phyloP scores from a whole-genome alignment of 2,888 invertebrate genomes.

The Pterostichus niger region DNA sequence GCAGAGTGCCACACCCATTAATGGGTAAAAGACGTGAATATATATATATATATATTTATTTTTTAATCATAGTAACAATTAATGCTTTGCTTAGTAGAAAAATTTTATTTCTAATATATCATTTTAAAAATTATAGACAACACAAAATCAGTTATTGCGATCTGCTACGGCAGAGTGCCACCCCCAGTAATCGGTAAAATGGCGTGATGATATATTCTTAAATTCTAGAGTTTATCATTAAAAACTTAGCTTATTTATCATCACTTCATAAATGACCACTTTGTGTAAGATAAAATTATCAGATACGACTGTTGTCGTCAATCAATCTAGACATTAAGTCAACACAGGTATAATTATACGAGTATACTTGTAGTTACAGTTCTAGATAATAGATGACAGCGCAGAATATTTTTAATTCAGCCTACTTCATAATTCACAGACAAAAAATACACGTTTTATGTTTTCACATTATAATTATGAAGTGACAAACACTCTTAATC shows the following conservation, averaged over 20 bases:
- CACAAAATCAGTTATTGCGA: too few species aligned
- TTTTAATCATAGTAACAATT: too few species aligned
- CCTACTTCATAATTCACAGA: slow-evolving; percentile 3
- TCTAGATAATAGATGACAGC: slow-evolving; percentile 33
- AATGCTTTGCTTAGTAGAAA: too few species aligned
- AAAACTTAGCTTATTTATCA: slow-evolving; percentile 41
- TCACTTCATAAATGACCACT: slow-evolving; percentile 20
- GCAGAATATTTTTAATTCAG: slow-evolving; percentile 20
- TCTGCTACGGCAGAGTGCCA: too few species aligned
- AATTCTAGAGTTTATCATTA: neutral
- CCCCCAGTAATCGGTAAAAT: too few species aligned
- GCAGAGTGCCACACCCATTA: too few species aligned
- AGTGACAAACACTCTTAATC: neutral
- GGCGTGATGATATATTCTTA: too few species aligned
- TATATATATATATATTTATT: too few species aligned
- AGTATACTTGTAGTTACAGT: slow-evolving; percentile 26
- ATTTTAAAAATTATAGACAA: too few species aligned
- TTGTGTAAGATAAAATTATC: slow-evolving; percentile 36
- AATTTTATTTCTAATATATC: too few species aligned
- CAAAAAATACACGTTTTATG: slow-evolving; percentile 14
- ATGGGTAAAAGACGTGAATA: too few species aligned
- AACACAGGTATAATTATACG: slow-evolving; percentile 48
- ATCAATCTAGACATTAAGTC: slow-evolving; percentile 36
- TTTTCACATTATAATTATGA: neutral
- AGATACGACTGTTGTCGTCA: slow-evolving; percentile 42